Evolutionary conservation across 2,113 vertebrate species (phyloP), one percentile per base, ranked within the genome.

Genomic region (Empidonax alnorum): DNA sequence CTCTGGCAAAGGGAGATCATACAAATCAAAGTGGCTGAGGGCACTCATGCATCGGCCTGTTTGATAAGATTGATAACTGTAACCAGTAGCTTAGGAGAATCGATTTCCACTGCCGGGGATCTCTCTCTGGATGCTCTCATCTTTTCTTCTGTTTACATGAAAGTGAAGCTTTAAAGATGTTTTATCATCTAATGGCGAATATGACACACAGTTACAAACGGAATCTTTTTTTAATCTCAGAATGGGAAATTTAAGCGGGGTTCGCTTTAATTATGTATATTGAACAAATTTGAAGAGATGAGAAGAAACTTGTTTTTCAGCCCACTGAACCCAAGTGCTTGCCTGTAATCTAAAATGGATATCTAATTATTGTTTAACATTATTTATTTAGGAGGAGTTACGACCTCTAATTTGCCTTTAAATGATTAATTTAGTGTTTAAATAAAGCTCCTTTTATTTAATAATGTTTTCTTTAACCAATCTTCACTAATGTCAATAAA

Each of bases 391-490:
- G 97, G 93, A 97, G 94, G 91, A 97, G 98, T 98, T 97, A 98
- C 63, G 97, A 98, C 97, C 97, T 98, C 97, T 99, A 98, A 99
- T 99, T 99, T 98, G 98, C 96, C 96, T 98, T 98, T 98, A 98
- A 98, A 98, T 98, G 96, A 99, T 99, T 99, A 98, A 98, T 98
- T 98, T 98, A 97, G 97, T 98, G 98, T 98, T 98, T 98, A 98
- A 98, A 99, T 98, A 96, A 98, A 98, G 98, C 98, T 98, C 97
- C 98, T 98, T 98, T 97, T 97, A 98, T 98, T 98, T 98, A 98
- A 98, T 98, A 97, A 97, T 98, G 98, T 98, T 98, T 98, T 98
- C 98, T 98, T 98, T 98, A 98, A 98, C 98, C 98, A 98, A 98
- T 98, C 96, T 96, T 98, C 98, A 98, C 98, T 98, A 98, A 97